A percentile compares a stretch with the other conserved stretches of the same genome.
Conservation (phyloP, 2,888 invertebrate species). For the Luperina testacea region DNA sequence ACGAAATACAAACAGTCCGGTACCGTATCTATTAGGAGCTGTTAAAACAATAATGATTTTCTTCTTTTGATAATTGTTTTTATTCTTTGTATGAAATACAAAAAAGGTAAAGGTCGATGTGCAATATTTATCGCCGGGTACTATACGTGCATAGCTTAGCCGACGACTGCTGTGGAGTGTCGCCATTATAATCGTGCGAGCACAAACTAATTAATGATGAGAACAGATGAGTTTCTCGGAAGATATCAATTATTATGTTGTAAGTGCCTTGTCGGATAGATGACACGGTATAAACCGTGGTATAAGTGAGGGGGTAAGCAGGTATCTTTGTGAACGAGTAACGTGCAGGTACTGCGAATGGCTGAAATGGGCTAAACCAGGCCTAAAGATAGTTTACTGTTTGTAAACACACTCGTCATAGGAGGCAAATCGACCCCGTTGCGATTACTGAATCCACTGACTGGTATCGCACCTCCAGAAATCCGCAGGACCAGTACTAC, state of each 20-base stretch:
- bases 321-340: neutral
- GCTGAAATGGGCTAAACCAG: neutral
- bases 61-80: no score
- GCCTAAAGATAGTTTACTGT: no score
- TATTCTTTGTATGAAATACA: no score
- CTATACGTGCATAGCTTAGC: neutral
- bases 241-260: slow-evolving; percentile 13
- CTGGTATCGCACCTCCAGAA: no score
- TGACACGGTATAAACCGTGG: neutral
- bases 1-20: no score
- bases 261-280: slow-evolving; percentile 10
- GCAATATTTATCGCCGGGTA: no score
- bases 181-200: neutral
- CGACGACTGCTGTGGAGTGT: neutral
- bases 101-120: no score
- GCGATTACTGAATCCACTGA: no score
- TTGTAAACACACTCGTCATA: neutral
- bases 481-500: no score
- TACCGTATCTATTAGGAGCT: no score
- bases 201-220: slow-evolving; percentile 34
- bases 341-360: neutral
- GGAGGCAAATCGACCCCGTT: neutral
- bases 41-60: no score
- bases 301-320: neutral
- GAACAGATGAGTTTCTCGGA: slow-evolving; percentile 27